Evolutionary conservation across 2,113 vertebrate species (phyloP), one percentile per base, ranked within the genome.

Genomic region (Tyrannus savana): DNA sequence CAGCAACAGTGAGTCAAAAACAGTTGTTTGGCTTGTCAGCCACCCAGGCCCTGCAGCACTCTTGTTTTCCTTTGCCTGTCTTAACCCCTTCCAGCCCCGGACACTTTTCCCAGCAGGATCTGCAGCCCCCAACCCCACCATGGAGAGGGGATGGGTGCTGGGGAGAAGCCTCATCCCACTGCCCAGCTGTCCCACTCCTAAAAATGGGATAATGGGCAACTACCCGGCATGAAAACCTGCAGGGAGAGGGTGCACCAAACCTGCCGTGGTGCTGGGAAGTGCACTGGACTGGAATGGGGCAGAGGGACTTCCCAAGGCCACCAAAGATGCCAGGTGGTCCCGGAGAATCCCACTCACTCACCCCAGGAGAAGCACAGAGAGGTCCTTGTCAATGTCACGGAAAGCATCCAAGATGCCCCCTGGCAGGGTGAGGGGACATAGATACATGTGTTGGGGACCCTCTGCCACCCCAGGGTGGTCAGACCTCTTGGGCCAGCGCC

Each of bases 11-110:
- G 96, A 97, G 96, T 97, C 96, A 96, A 94, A 97, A 97, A 90
- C 97, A 96, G 97, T 97, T 96, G 95, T 97, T 96, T 89, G 96
- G 94, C 96, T 95, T 96, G 97, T 96, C 73, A 66, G 85, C 90
- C 90, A 95, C 96, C 96, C 89, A 91, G 97, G 95, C 94, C 91
- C 94, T 76, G 96, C 92, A 97, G 90, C 93, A 94, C 94, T 95
- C 94, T 93, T 94, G 95, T 94, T 30, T 95, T 89, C 92, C 95
- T 90, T 87, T 1, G 55, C 90, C 77, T 67, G 47, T 33, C 35
- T 94, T 91, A 95, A 95, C 97, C 90, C 97, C 79, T 95, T 93
- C 31, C 50, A 89, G 49, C 68, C 87, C 82, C 22, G 1, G 39
- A 7, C 37, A 4, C 33, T 17, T 41, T 25, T 62, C 77, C 86